Base-by-base conservation (phyloP, 2,113 vertebrate species). In the Psammodynastes pulverulentus region DNA sequence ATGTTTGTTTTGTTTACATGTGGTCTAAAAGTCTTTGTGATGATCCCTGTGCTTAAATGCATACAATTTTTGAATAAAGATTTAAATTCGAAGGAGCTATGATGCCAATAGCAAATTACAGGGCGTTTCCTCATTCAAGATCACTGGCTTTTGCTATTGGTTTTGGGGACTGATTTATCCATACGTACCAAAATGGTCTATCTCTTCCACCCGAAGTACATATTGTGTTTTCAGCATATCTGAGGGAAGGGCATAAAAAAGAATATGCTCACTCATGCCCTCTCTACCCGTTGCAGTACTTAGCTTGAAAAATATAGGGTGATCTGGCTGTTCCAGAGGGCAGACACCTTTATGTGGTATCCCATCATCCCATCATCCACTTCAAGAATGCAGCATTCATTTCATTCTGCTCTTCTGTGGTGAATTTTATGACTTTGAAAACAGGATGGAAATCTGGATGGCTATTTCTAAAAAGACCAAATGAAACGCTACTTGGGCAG, bases 101-200 rank as follows among this genome's bases (percentile, higher is more conserved):
- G 84, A 94, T 97, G 96, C 95, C 97, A 97, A 93, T 93, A 94
- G 97, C 67, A 97, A 98, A 98, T 98, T 97, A 96, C 88, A 98
- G 98, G 97, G 97, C 90, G 97, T 97, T 97, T 97, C 96, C 97
- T 94, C 95, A 95, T 97, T 93, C 97, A 94, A 97, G 97, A 97
- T 97, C 96, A 96, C 97, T 97, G 97, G 96, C 86, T 97, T 98
- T 97, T 95, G 95, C 94, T 96, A 97, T 96, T 97, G 95, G 93
- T 95, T 97, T 97, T 91, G 94, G 92, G 95, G 95, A 96, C 96
- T 96, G 97, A 96, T 96, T 97, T 97, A 96, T 94, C 95, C 96
- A 95, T 97, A 96, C 97, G 96, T 92, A 96, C 95, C 95, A 95
- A 95, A 89, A 49, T 39, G 89, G 96, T 94, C 53, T 93, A 94